phyloP scores from a whole-genome alignment of 2,888 invertebrate genomes.

The Habroteleia sp. region DNA sequence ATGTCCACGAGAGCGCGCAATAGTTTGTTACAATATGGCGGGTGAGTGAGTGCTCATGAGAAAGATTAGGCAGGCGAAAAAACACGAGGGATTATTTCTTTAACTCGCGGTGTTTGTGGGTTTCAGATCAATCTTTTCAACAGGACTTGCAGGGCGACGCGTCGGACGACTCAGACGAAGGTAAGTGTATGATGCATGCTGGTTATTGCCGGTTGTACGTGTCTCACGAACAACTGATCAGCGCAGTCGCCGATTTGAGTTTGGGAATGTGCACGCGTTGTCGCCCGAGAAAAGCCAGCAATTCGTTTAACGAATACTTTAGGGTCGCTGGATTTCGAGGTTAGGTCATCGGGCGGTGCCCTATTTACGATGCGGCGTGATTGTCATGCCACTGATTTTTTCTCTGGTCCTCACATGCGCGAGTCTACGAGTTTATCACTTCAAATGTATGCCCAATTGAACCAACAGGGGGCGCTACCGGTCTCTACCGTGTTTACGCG shows the following conservation, averaged over 20 bases:
- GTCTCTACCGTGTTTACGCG: conserved; percentile 26
- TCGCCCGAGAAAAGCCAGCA: conserved; percentile 50
- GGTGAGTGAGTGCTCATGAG: conserved; percentile 80
- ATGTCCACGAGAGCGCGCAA: conserved; percentile 73
- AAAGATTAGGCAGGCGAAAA: conserved; percentile 74
- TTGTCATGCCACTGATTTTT: conserved; percentile 48
- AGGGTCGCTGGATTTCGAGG: conserved; percentile 56
- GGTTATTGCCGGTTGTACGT: conserved; percentile 64
- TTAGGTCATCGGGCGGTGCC: conserved; percentile 52
- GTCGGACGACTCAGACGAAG: conserved; percentile 73
- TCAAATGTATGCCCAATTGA: conserved; percentile 12
- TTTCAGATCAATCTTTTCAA: conserved; percentile 79
- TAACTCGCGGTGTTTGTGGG: conserved; percentile 79
- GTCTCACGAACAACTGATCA: conserved; percentile 59
- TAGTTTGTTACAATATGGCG: conserved; percentile 81
- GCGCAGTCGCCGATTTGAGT: conserved; percentile 43
- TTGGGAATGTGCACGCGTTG: conserved; percentile 48
- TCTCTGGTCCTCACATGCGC: conserved; percentile 27
- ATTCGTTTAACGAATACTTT: conserved; percentile 19
- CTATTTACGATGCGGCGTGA: conserved; percentile 16
- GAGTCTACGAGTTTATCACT: conserved; percentile 16
- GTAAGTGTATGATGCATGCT: conserved; percentile 74
- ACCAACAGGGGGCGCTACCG: conserved; percentile 31
- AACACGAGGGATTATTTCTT: conserved; percentile 77
- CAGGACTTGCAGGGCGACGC: conserved; percentile 74